Percentiles rank a stretch among this genome's conserved stretches.
Conservation (phyloP, 2,888 invertebrate species). For the Cyaniris semiargus region DNA sequence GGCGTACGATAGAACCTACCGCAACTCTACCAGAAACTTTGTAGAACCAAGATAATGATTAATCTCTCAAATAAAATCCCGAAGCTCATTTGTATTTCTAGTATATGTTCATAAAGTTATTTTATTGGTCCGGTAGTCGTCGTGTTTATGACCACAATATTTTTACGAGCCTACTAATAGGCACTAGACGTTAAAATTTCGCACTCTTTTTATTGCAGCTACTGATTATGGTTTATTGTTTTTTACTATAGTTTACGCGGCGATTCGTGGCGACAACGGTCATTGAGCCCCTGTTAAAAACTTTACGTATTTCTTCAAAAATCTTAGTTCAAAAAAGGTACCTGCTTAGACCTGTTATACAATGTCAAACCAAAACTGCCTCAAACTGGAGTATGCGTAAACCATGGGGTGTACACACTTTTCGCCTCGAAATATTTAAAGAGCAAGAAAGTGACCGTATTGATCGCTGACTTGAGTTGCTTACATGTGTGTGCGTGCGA, state of each 20-base stretch:
- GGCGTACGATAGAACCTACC: too few species aligned
- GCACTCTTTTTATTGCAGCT: not conserved
- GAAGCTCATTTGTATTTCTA: not conserved
- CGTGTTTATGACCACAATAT: not conserved
- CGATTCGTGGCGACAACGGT: not conserved
- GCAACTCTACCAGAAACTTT: too few species aligned
- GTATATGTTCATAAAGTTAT: not conserved
- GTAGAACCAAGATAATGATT: not conserved
- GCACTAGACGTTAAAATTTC: conserved; percentile 1
- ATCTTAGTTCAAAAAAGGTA: too few species aligned
- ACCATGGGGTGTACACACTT: too few species aligned
- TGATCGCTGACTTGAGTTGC: too few species aligned
- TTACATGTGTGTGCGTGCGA: too few species aligned
- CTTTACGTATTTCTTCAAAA: too few species aligned
- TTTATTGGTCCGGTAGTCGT: not conserved
- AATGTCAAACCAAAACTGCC: too few species aligned
- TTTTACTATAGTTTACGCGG: not conserved
- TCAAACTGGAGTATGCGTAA: too few species aligned
- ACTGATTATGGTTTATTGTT: not conserved
- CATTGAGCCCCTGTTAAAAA: not conserved
- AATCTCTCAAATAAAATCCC: not conserved
- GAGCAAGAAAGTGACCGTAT: too few species aligned
- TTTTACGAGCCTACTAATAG: not conserved
- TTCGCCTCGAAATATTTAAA: too few species aligned
- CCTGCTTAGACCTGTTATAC: too few species aligned